Evolutionary conservation across 2,888 invertebrate genomes (phyloP).

Genomic region (Drosophila aldrichi): DNA sequence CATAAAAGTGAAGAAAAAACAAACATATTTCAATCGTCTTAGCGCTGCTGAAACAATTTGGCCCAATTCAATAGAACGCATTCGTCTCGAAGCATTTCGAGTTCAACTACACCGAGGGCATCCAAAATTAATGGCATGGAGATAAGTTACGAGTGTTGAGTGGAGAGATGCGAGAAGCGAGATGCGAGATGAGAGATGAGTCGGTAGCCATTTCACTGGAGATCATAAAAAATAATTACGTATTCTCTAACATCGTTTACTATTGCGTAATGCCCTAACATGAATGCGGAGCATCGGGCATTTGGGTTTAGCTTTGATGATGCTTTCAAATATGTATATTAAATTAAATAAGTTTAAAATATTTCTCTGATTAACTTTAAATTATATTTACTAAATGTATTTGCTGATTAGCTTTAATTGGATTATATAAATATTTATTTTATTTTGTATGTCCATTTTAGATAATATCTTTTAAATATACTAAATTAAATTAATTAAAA

Average conservation of each 20-base stretch:
- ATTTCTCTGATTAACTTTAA: no score
- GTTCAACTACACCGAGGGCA: constrained; percentile 57
- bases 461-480: no score
- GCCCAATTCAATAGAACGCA: constrained; percentile 63
- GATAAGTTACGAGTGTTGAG: constrained; percentile 33
- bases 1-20: neutral
- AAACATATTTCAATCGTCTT: constrained; percentile 51
- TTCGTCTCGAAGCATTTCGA: constrained; percentile 54
- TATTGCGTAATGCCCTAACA: constrained; percentile 46
- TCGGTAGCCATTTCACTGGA: constrained; percentile 69
- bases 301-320: neutral
- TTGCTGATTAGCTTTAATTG: no score
- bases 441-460: no score
- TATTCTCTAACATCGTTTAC: constrained; percentile 42
- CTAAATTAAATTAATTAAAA: no score
- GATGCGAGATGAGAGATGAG: constrained; percentile 8
- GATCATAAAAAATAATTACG: constrained; percentile 79
- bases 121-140: constrained; percentile 50
- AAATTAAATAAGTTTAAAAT: no score
- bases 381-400: no score
- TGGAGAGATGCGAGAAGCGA: constrained; percentile 19
- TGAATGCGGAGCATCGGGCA: no score
- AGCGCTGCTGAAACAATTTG: constrained; percentile 69
- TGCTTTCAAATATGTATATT: neutral
- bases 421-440: no score